Evolutionary conservation across 2,113 vertebrate species (phyloP), one percentile per base, ranked within the genome.

Genomic region (Lampris incognitus): DNA sequence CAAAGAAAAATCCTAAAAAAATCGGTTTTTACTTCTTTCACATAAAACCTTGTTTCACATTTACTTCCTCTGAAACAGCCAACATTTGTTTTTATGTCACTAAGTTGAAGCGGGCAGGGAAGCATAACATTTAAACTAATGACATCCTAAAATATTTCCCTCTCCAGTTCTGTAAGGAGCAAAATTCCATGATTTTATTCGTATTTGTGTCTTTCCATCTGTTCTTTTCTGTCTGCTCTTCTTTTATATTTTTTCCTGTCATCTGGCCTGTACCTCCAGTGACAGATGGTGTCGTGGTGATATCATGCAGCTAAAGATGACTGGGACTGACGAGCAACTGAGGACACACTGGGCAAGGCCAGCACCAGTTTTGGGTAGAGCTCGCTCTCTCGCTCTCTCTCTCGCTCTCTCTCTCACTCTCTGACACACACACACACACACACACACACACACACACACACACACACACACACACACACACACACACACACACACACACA

Each of bases 251-350:
- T 85, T 76, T 65, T 41, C 61, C 44, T 6, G 54, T 76, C 38
- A 56, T 51, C 66, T 80, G 82, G 76, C 70, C 64, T 42, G 48
- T 50, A 51, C 72, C 76, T 69, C 11, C 74, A 52, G 76, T 81
- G 86, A 85, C 89, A 89, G 84, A 91, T 88, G 86, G 88, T 80
- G 76, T 74, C 71, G 1, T 67, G 66, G 79, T 74, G 78, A 71
- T 66, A 76, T 77, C 80, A 83, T 84, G 82, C 87, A 87, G 78
- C 83, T 85, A 89, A 81, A 77, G 66, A 84, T 88, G 82, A 90
- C 77, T 78, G 62, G 76, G 61, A 88, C 74, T 87, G 91, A 91
- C 89, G 89, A 83, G 67, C 73, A 72, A 76, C 70, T 78, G 85
- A 66, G 81, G 84, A 71, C 86, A 87, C 64, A 78, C 74, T 69